These are phyloP conservation scores for Sinonovacula constricta DNA, from an alignment of 1,140 invertebrate genomes.

Conservation along the genomic window DNA sequence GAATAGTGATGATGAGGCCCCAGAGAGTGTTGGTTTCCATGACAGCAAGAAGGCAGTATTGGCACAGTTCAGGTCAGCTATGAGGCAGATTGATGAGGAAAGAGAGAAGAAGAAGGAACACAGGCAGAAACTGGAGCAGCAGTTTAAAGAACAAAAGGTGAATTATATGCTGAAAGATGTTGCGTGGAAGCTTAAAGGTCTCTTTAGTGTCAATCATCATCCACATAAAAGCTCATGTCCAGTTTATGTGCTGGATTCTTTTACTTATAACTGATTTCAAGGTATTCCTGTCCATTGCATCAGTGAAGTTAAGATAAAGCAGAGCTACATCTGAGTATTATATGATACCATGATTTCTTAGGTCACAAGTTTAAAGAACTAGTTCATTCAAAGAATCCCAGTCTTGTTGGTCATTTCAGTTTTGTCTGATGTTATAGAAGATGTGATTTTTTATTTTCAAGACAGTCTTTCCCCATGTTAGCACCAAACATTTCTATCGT, in stretches of 20 bases:
- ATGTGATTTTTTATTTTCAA: too few relatives aligned
- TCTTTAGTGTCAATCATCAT: not conserved
- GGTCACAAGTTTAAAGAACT: too few relatives aligned
- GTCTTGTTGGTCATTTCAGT: too few relatives aligned
- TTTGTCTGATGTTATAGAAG: too few relatives aligned
- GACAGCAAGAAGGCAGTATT: constrained; percentile 28
- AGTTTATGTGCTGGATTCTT: not conserved
- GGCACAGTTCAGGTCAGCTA: constrained; percentile 22
- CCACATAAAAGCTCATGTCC: not conserved
- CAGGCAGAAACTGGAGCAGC: not conserved
- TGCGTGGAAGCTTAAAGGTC: not conserved
- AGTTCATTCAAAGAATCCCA: too few relatives aligned
- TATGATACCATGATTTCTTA: not conserved
- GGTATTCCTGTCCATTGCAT: not conserved
- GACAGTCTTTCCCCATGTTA: too few relatives aligned
- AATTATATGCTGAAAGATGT: not conserved
- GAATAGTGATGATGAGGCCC: constrained; percentile 40
- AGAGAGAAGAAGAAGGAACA: constrained; percentile 21
- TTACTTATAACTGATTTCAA: not conserved
- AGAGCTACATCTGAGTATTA: not conserved
- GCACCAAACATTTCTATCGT: too few relatives aligned
- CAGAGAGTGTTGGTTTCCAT: constrained; percentile 41
- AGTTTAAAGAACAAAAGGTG: constrained; percentile 35
- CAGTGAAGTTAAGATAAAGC: not conserved
- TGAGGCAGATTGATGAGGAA: constrained; percentile 39